Conservation (phyloP, 2,888 invertebrate species). For the Fissipunctia ypsillon region DNA sequence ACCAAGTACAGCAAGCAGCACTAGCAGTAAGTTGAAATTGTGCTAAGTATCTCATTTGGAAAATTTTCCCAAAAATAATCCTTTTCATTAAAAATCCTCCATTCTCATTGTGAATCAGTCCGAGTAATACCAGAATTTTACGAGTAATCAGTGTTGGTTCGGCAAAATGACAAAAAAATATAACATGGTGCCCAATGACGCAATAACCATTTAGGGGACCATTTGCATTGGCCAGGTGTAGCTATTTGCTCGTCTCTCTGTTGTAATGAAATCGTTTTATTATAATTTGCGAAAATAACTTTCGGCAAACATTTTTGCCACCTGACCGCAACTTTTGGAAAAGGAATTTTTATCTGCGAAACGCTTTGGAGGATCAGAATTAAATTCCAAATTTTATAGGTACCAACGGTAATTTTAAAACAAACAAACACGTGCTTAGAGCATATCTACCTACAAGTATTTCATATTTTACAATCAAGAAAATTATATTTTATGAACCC, state of each 20-base stretch:
- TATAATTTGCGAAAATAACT: constrained; percentile 42
- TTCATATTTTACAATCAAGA: neutral
- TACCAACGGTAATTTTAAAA: neutral
- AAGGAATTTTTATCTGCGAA: neutral
- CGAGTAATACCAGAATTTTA: constrained; percentile 20
- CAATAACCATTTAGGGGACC: constrained; percentile 51
- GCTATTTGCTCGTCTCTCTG: constrained; percentile 33
- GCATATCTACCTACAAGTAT: neutral
- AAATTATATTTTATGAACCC: constrained; percentile 5
- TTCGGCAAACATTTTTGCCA: neutral
- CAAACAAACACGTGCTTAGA: neutral
- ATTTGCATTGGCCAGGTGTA: constrained; percentile 59
- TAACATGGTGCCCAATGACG: constrained; percentile 51
- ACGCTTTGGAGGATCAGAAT: neutral
- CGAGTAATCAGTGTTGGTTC: constrained; percentile 36
- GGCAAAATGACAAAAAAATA: constrained; percentile 39
- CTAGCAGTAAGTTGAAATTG: neutral
- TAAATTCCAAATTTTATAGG: neutral
- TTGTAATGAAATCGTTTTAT: constrained; percentile 50
- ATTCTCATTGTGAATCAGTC: constrained; percentile 28
- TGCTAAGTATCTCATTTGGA: neutral
- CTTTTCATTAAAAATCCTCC: neutral
- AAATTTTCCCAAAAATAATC: neutral
- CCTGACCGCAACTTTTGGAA: constrained; percentile 14
- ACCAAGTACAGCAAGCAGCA: neutral